Base-by-base conservation (phyloP, 2,797 vertebrate species). In the Catamblyrhynchus diadema region DNA sequence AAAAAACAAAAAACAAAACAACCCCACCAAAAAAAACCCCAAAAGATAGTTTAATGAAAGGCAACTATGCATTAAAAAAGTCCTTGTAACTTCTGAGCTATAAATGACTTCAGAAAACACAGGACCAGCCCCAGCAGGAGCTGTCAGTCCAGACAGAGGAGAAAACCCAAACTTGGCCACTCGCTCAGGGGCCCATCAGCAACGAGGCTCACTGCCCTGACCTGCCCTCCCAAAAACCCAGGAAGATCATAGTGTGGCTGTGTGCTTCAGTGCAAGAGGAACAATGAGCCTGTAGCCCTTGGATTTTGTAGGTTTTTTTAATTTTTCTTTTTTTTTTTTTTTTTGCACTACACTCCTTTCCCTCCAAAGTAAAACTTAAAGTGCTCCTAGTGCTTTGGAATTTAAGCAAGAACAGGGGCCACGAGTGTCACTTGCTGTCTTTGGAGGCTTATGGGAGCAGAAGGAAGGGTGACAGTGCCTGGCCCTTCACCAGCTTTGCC, bases 341-440 rank as follows among this genome's bases (percentile, higher is more conserved):
- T 93, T 96, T 97, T 95, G 92, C 88, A 91, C 88, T 96, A 94
- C 94, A 45, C 93, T 92, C 96, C 81, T 89, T 96, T 93, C 86
- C 96, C 95, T 95, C 77, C 47, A 37, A 85, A 97, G 96, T 92
- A 97, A 95, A 96, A 97, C 95, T 92, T 98, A 98, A 98, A 98
- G 97, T 98, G 98, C 98, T 97, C 96, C 96, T 78, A 97, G 98
- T 98, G 98, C 98, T 97, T 98, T 97, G 96, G 96, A 97, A 97
- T 96, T 88, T 91, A 97, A 98, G 95, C 94, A 95, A 96, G 96
- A 97, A 94, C 20, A 35, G 93, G 96, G 97, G 95, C 94, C 90
- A 88, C 91, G 54, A 92, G 91, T 59, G 8, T 96, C 78, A 93
- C 89, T 95, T 50, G 56, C 54, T 61, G 24, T 97, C 97, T 98